Conservation (phyloP, 2,113 vertebrate species). For the Sminthopsis crassicaudata region DNA sequence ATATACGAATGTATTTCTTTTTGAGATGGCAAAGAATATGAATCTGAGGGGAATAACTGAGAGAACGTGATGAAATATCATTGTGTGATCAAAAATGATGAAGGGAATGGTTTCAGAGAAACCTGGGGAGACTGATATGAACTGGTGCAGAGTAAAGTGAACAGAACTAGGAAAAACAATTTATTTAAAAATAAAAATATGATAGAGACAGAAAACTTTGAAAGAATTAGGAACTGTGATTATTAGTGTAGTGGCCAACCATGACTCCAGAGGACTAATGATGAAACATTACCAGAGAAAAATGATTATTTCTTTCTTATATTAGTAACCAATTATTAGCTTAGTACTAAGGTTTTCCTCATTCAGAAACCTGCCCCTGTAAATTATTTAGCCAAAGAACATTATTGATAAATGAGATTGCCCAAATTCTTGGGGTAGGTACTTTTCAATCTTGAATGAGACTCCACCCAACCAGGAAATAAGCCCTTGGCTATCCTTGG, state of each 20-base stretch:
- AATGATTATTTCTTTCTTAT: neutral
- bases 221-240: neutral
- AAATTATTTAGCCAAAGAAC: neutral
- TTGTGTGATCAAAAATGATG: neutral
- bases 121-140: neutral
- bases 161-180: neutral
- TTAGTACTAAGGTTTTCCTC: neutral
- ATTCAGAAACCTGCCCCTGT: neutral
- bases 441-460: neutral
- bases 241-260: neutral
- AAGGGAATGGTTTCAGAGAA: neutral
- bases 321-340: neutral
- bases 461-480: neutral
- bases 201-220: neutral
- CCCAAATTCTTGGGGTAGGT: neutral
- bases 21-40: neutral
- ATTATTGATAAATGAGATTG: neutral
- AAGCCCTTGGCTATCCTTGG: neutral
- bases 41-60: neutral
- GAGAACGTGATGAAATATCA: neutral
- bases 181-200: neutral
- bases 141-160: neutral
- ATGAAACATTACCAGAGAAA: neutral
- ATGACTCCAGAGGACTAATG: neutral
- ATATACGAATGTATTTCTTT: neutral